phyloP scores from a whole-genome alignment of 2,113 vertebrate genomes.

The Polyodon spathula region DNA sequence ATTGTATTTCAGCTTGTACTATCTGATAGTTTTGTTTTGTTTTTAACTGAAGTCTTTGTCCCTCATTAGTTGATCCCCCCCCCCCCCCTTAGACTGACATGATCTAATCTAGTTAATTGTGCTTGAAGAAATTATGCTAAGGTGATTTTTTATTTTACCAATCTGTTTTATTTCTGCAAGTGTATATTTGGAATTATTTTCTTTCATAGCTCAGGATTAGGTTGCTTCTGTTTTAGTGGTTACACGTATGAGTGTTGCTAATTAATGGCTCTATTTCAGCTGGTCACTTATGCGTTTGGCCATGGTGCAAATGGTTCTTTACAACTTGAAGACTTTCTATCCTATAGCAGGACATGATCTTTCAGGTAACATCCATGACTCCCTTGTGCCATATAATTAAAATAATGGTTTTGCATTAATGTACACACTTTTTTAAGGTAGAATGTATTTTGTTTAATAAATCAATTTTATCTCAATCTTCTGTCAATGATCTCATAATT shows the following conservation, averaged over 20 bases:
- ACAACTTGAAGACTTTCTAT: slow-evolving; percentile 89
- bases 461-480: no score
- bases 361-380: slow-evolving; percentile 64
- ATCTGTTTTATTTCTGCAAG: no score
- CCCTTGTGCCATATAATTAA: neutral
- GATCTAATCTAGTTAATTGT: no score
- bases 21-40: no score
- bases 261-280: slow-evolving; percentile 48
- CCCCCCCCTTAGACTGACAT: no score
- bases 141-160: no score
- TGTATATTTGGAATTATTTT: neutral
- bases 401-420: neutral
- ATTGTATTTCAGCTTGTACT: no score
- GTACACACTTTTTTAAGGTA: neutral
- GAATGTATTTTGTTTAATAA: neutral
- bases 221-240: neutral
- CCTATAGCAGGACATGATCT: slow-evolving; percentile 91
- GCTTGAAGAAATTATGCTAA: no score
- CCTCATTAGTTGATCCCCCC: no score
- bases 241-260: neutral
- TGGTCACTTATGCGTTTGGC: slow-evolving; percentile 95
- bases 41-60: no score
- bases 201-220: neutral
- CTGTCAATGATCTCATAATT: no score
- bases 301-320: slow-evolving; percentile 89